Evolutionary conservation across 1,140 invertebrate genomes (phyloP), one percentile per base, ranked within the genome.

Genomic region (Drosophila biarmipes): DNA sequence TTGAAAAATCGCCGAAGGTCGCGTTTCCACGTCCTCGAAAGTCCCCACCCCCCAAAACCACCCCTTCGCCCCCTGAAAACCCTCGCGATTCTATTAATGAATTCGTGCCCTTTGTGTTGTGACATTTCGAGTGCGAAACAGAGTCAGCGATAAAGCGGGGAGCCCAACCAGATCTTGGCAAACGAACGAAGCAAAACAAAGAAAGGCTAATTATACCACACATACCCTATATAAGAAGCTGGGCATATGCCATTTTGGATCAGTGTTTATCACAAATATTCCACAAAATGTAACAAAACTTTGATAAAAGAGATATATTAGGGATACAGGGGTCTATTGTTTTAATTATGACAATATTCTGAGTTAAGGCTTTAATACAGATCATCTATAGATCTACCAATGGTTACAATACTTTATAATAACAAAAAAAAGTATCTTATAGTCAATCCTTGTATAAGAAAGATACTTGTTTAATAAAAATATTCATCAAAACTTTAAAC

Each of bases 81-180:
- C 34, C 66, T 15, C 27, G 40, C 19, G 15, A n/a, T 69, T 55
- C 63, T 69, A 67, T 67, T 45, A 52, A 68, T 68, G 71, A 69
- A 77, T 37, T 61, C 67, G 40, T 58, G 61, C 54, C 69, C 56
- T 78, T 69, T 69, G 56, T 51, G 45, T 67, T 51, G 63, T 51
- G 63, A 67, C 59, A 67, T 67, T 67, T 67, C 15, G 63, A 51
- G 63, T 40, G 58, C 37, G 27, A 67, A 42, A 61, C 43, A 46
- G 21, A 21, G 38, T 3, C 29, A 57, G 53, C n/a, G 42, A 51
- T 14, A 38, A 49, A 43, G 12, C 27, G 17, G 5, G 6, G 27
- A n/a, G 56, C 14, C 8, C 49, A 63, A 35, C 45, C 11, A 51
- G 58, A 64, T 64, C 58, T 59, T 67, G 63, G 63, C 63, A 37